Conservation (phyloP, 2,113 vertebrate genomes). For the Dinomys branickii region DNA sequence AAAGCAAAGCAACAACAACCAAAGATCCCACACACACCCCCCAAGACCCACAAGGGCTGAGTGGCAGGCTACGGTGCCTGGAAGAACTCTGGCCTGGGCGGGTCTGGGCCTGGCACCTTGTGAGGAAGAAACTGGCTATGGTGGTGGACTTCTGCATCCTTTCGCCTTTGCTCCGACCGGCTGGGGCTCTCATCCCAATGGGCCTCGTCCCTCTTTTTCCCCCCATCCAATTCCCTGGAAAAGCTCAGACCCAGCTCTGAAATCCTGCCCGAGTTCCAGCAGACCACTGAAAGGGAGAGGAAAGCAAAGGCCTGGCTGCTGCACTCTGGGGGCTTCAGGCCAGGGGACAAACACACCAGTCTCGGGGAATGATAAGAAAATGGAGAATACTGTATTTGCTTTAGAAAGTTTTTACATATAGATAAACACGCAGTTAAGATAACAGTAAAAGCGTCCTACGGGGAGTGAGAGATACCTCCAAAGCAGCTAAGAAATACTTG, state of each 20-base stretch:
- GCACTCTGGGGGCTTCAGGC: not conserved
- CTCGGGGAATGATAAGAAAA: conserved; percentile 92
- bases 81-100: accelerated
- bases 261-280: not conserved
- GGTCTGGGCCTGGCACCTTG: not conserved
- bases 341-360: conserved; percentile 85
- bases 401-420: conserved; percentile 97
- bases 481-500: conserved; percentile 91
- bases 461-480: conserved; percentile 88
- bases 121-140: accelerated
- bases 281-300: accelerated
- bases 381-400: conserved; percentile 98
- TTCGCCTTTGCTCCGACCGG: not conserved
- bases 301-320: not conserved
- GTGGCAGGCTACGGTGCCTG: not conserved
- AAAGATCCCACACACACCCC: not conserved
- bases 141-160: accelerated
- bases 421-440: conserved; percentile 94
- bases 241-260: not conserved
- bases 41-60: not conserved
- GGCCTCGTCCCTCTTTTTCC: not conserved
- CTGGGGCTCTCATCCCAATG: not conserved
- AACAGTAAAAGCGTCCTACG: conserved; percentile 94
- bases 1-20: not conserved
- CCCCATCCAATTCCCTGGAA: not conserved